Conservation (phyloP, 2,888 invertebrate genomes). For the Xanthorhoe designata region DNA sequence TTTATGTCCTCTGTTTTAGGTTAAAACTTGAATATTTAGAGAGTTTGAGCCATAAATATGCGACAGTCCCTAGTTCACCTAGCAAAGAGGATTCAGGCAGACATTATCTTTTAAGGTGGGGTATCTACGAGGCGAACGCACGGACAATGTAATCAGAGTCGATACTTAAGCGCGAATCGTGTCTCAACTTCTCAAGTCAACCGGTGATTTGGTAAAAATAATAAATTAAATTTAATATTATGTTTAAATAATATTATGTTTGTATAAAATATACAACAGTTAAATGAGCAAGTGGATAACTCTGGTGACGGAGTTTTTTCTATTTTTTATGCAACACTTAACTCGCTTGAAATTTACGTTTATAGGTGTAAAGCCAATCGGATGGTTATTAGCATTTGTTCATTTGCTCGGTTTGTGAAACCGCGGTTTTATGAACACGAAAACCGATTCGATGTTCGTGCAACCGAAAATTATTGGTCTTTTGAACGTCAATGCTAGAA, state of each 20-base stretch:
- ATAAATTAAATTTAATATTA: too few relatives aligned
- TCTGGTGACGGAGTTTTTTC: too few relatives aligned
- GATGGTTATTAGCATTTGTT: neutral
- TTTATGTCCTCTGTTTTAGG: neutral
- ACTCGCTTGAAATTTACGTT: too few relatives aligned
- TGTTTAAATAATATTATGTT: too few relatives aligned
- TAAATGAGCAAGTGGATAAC: too few relatives aligned
- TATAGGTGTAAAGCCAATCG: too few relatives aligned
- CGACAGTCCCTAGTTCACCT: conserved; percentile 9
- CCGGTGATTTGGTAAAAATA: too few relatives aligned
- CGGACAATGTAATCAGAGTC: too few relatives aligned
- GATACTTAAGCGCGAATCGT: too few relatives aligned
- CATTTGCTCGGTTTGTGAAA: neutral
- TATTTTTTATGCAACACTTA: too few relatives aligned
- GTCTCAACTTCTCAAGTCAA: too few relatives aligned
- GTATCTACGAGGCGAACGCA: conserved; percentile 1
- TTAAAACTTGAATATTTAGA: neutral
- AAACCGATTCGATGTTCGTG: conserved; percentile 25
- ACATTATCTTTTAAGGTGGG: conserved; percentile 9
- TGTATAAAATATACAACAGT: too few relatives aligned
- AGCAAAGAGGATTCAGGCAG: conserved; percentile 5
- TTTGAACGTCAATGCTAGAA: conserved; percentile 24
- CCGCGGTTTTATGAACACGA: conserved; percentile 11
- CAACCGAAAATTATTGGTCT: conserved; percentile 32
- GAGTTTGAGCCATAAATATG: neutral